Evolutionary conservation across 2,888 invertebrate species (phyloP).

Genomic region (Incurvaria masculella): DNA sequence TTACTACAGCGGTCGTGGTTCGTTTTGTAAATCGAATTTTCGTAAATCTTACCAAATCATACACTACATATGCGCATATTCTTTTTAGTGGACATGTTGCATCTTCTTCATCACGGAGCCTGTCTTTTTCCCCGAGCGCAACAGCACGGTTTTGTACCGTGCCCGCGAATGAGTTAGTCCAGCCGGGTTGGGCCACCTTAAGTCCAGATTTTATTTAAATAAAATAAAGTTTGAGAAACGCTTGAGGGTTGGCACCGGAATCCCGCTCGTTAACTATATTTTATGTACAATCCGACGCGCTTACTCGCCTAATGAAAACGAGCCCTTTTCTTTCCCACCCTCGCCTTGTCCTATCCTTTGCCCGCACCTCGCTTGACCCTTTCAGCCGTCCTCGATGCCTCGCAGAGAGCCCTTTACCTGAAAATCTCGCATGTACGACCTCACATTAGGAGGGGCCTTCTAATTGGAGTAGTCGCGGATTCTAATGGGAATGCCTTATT

Average conservation of each 20-base stretch:
- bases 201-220: too few species aligned
- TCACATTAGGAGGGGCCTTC: not conserved
- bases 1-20: too few species aligned
- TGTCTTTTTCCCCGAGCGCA: too few species aligned
- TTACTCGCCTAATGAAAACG: conserved; percentile 51
- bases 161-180: too few species aligned
- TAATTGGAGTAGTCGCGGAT: not conserved
- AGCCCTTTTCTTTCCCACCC: conserved; percentile 34
- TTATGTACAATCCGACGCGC: conserved; percentile 32
- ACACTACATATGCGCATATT: too few species aligned
- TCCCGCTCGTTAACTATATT: conserved; percentile 20
- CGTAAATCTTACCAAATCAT: too few species aligned
- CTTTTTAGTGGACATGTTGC: too few species aligned
- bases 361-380: not conserved
- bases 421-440: not conserved
- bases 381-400: not conserved
- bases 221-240: conserved; percentile 27
- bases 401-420: not conserved
- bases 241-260: conserved; percentile 23
- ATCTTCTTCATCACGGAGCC: too few species aligned
- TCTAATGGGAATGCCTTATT: not conserved
- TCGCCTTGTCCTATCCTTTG: conserved; percentile 32
- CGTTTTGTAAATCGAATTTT: too few species aligned
- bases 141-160: too few species aligned
- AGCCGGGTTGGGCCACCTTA: too few species aligned